Base-by-base conservation (phyloP, 2,797 vertebrate species). In the Zonotrichia albicollis region DNA sequence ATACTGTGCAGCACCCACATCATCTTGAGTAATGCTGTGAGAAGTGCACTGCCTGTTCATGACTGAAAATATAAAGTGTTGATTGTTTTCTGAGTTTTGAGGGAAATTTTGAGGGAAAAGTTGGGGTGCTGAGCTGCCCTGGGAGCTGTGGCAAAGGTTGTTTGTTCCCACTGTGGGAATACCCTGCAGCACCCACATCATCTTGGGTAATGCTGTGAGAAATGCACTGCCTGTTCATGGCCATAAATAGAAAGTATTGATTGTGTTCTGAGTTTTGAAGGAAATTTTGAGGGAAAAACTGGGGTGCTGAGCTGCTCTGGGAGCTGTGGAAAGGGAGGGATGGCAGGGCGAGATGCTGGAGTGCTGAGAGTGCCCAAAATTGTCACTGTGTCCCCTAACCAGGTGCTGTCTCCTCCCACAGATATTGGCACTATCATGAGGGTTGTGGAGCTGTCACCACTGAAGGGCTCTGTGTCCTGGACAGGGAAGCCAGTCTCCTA, bases 391-490 rank as follows among this genome's bases (percentile, higher is more conserved):
- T 50, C 11, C 40, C 1, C 61, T 51, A 51, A 51, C 50, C 26
- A 51, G 50, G 9, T 51, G 5, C 50, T 51, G 50, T 76, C 60
- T 72, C 42, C 77, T 34, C 53, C 93, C 57, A 13, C 96, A 99
- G 99, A 99, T 97, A 99, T 99, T 87, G 99, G 99, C 98, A 99
- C 99, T 97, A 99, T 99, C 98, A 99, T 99, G 99, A 98, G 99
- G 81, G 99, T 99, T 65, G 99, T 99, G 96, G 99, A 99, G 96
- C 98, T 99, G 58, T 99, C 99, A 40, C 99, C 99, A 72, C 98
- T 99, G 94, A 99, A 99, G 94, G 99, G 99, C 80, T 99, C 99
- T 0, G 99, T 99, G 95, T 99, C 99, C 9, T 99, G 99, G 99
- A 99, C 99, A 42, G 99, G 99, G 96, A 99, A 99, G 95, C 99